Percentiles rank a stretch among this genome's conserved stretches.
Conservation (phyloP, 2,888 invertebrate genomes). For the Mythimna loreyi region DNA sequence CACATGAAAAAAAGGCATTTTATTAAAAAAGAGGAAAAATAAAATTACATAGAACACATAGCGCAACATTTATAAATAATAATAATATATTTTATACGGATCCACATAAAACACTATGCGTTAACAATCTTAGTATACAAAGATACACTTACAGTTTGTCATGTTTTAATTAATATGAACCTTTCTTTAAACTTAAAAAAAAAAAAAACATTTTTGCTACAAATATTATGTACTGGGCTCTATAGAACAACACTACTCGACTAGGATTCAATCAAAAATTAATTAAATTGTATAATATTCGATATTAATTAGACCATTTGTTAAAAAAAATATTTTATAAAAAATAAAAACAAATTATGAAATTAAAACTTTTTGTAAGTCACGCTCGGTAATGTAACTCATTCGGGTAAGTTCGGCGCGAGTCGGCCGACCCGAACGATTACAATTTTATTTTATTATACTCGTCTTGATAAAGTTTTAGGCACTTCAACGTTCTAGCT, state of each 20-base stretch:
- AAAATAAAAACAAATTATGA: neutral
- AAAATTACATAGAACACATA: constrained; percentile 86
- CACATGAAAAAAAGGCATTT: constrained; percentile 80
- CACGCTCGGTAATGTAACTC: too few relatives aligned
- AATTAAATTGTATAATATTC: constrained; percentile 40
- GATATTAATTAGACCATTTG: constrained; percentile 56
- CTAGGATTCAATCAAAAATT: constrained; percentile 32
- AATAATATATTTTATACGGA: constrained; percentile 75
- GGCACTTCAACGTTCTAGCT: neutral
- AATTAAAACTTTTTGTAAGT: too few relatives aligned
- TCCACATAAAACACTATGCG: constrained; percentile 82
- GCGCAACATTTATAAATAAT: constrained; percentile 88
- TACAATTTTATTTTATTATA: too few relatives aligned
- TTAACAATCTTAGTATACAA: constrained; percentile 80
- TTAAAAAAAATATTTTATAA: constrained; percentile 49
- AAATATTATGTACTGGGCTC: constrained; percentile 64
- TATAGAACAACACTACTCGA: constrained; percentile 33
- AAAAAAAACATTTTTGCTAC: constrained; percentile 60
- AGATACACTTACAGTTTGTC: constrained; percentile 77
- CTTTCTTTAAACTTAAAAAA: constrained; percentile 48
- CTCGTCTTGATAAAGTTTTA: too few relatives aligned
- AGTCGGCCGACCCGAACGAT: too few relatives aligned
- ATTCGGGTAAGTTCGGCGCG: too few relatives aligned
- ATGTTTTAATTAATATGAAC: constrained; percentile 71
- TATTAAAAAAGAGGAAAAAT: constrained; percentile 79